Evolutionary conservation across 2,797 vertebrate genomes (phyloP).

Genomic region (Hemitrygon akajei): DNA sequence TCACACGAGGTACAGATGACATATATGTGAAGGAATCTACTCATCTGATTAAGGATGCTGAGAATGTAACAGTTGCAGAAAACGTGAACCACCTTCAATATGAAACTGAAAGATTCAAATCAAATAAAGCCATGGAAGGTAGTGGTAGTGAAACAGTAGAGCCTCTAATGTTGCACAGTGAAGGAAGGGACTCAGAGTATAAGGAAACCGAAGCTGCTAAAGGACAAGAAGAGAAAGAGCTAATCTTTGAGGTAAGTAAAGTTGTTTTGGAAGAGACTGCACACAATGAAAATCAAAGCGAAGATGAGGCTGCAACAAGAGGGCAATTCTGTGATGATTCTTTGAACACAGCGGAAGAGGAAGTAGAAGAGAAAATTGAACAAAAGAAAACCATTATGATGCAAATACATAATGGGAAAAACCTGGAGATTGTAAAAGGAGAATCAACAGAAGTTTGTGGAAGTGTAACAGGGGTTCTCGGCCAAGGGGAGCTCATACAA

Average conservation of each 20-base stretch:
- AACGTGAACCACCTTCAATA: not conserved
- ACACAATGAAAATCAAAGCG: not conserved
- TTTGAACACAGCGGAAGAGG: not conserved
- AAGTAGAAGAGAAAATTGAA: not conserved
- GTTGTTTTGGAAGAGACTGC: not conserved
- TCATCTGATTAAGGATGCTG: not conserved
- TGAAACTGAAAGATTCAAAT: not conserved
- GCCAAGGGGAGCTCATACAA: not conserved
- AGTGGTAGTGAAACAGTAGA: not conserved
- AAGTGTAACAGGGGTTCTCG: not conserved
- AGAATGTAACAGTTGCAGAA: not conserved
- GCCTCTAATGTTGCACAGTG: not conserved
- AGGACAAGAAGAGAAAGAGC: not conserved
- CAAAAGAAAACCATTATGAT: not conserved
- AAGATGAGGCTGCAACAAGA: not conserved
- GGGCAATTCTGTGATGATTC: not conserved
- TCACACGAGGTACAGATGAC: not conserved
- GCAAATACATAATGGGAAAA: not conserved
- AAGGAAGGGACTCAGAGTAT: not conserved
- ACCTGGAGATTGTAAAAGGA: not conserved
- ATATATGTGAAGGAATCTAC: not conserved
- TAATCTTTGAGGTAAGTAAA: not conserved
- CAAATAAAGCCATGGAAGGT: not conserved
- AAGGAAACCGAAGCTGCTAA: not conserved
- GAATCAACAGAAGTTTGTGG: not conserved